Evolutionary conservation across 2,113 vertebrate genomes (phyloP), one percentile per base, ranked within the genome.

Genomic region (Elachura formosa): DNA sequence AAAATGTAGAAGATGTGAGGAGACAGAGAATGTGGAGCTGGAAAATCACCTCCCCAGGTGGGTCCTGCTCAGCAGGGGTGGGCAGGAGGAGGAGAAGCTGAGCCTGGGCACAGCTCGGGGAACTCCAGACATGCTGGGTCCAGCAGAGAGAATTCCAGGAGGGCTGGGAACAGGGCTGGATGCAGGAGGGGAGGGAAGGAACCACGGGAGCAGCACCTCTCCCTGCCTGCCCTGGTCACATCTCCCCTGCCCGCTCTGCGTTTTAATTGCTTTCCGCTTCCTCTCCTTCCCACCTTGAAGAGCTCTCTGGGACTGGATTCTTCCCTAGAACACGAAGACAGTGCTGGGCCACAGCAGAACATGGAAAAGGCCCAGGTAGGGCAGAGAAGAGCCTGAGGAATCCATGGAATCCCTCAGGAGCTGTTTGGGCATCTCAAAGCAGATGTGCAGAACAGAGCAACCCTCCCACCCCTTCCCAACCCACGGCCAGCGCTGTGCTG

Each of bases 1-100:
- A 92, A 96, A 98, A 97, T 86, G 97, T 96, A 94, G 96, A 97
- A 97, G 97, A 97, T 91, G 97, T 97, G 97, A 97, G 85, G 92
- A 77, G 58, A 71, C 14, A 87, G 87, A 91, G 95, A 94, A 84
- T 54, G 76, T 9, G 94, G 96, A 95, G 72, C 78, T 97, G 95
- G 96, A 89, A 94, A 96, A 87, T 67, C 84, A 85, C 94, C 96
- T 51, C 7, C 74, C 45, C 78, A 90, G 24, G 29, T 0, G 11
- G 20, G 28, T 14, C 26, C 41, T 40, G 62, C 82, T 38, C 55
- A 40, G 89, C 78, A 74, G 16, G 2, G 48, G 38, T 28, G 45
- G 31, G 75, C 63, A 80, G 10, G 25, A 26, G 52, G 9, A 40
- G 38, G 33, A 29, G 69, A 54, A 87, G 38, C 3, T 13, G 14